These are phyloP conservation scores for Circaetus cinerascens DNA, from an alignment of 2,113 vertebrate species.

Conservation along the genomic window DNA sequence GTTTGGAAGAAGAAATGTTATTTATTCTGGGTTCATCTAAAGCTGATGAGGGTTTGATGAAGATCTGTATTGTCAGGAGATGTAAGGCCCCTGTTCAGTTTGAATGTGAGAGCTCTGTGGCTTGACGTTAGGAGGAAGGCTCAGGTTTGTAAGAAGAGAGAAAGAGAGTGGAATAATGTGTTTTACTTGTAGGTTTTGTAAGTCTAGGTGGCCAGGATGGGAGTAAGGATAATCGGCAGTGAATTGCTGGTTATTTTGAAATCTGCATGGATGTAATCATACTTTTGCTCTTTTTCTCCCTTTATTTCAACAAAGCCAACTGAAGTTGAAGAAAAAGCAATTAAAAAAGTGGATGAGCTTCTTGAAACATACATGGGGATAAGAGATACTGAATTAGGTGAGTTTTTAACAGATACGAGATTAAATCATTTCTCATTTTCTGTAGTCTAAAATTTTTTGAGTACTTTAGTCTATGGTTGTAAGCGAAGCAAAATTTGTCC, in stretches of 20 bases:
- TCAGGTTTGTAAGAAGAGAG: neutral
- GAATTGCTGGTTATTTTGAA: neutral
- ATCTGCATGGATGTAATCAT: neutral
- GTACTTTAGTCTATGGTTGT: neutral
- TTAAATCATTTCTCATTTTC: neutral
- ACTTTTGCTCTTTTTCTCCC: neutral
- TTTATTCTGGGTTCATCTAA: neutral
- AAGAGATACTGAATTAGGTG: slow-evolving; percentile 92
- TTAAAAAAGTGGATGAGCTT: slow-evolving; percentile 91
- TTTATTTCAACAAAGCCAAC: slow-evolving; percentile 77
- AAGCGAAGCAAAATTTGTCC: neutral
- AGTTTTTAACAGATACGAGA: slow-evolving; percentile 40
- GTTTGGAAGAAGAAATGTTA: neutral
- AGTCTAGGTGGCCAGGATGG: neutral
- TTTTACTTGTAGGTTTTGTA: neutral
- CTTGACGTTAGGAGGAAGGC: neutral
- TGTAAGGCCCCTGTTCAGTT: neutral
- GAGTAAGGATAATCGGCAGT: neutral
- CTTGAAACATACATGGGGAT: slow-evolving; percentile 98
- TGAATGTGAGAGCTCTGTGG: neutral
- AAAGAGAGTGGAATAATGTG: neutral
- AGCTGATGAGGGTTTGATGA: neutral
- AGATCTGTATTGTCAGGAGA: neutral
- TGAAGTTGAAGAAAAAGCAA: slow-evolving; percentile 89
- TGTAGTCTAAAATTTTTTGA: neutral